Percentiles rank a stretch among this genome's conserved stretches.
phyloP scores from a whole-genome alignment of 2,113 vertebrate species.

The Melanocharis versteri region DNA sequence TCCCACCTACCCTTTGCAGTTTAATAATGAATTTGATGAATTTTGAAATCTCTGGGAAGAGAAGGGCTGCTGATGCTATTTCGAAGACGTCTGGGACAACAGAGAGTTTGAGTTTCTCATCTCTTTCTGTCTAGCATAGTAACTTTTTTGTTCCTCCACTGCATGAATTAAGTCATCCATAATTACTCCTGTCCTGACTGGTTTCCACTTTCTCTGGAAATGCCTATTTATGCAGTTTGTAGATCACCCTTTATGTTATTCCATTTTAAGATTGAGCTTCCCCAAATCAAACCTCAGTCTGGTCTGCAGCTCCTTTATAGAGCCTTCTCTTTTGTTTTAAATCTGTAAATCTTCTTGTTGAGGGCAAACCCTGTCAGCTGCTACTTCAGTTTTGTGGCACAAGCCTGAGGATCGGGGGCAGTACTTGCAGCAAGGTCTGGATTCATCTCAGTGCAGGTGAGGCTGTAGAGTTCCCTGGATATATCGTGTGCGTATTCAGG shows the following conservation, averaged over 20 bases:
- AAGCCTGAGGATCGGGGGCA: neutral
- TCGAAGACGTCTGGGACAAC: neutral
- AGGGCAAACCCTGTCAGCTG: neutral
- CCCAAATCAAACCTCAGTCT: neutral
- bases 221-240: neutral
- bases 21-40: neutral
- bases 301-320: neutral
- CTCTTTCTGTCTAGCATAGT: neutral
- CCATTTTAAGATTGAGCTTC: neutral
- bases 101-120: neutral
- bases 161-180: neutral
- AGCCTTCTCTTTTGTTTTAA: neutral
- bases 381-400: neutral
- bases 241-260: neutral
- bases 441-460: neutral
- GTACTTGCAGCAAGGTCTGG: neutral
- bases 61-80: neutral
- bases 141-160: neutral
- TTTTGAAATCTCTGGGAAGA: neutral
- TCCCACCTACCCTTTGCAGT: neutral
- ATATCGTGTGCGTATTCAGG: neutral
- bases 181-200: neutral
- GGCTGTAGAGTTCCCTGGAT: neutral
- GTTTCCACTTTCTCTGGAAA: neutral
- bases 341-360: neutral